Conservation (phyloP, 1,140 invertebrate genomes). For the Bombus turneri region DNA sequence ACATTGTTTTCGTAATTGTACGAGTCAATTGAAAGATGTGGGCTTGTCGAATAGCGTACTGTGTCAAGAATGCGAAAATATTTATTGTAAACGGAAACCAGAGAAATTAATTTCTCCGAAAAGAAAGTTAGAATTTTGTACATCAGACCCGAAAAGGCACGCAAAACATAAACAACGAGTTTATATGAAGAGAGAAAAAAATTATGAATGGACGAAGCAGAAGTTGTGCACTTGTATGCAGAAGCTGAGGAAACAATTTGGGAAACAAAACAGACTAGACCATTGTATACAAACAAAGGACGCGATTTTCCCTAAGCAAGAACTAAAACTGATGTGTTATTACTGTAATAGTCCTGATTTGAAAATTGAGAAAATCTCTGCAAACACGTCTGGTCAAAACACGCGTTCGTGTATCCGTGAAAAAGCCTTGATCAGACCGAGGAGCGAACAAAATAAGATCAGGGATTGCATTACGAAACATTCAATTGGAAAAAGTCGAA, state of each 20-base stretch:
- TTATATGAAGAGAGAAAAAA: not conserved
- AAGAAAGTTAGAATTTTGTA: not conserved
- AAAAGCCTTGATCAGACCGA: too few species aligned
- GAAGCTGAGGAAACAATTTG: not conserved
- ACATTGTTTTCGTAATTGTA: not conserved
- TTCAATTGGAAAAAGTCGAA: not conserved
- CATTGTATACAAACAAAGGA: too few species aligned
- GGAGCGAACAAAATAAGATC: not conserved
- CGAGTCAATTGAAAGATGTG: not conserved
- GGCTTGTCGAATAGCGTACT: not conserved
- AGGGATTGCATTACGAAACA: not conserved
- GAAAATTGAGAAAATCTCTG: not conserved
- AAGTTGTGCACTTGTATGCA: not conserved
- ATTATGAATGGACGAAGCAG: not conserved
- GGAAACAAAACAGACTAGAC: not conserved
- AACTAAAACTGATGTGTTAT: conserved; percentile 34
- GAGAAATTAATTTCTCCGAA: not conserved
- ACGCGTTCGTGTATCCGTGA: not conserved
- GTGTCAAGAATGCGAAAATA: conserved; percentile 22
- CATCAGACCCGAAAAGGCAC: not conserved
- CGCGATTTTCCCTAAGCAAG: not conserved
- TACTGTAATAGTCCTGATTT: conserved; percentile 37
- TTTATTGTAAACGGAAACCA: not conserved
- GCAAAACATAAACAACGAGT: too few species aligned
- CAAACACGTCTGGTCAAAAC: not conserved